These are phyloP conservation scores for Spatula versicolor DNA, from an alignment of 2,797 vertebrate species.

Conservation along the genomic window DNA sequence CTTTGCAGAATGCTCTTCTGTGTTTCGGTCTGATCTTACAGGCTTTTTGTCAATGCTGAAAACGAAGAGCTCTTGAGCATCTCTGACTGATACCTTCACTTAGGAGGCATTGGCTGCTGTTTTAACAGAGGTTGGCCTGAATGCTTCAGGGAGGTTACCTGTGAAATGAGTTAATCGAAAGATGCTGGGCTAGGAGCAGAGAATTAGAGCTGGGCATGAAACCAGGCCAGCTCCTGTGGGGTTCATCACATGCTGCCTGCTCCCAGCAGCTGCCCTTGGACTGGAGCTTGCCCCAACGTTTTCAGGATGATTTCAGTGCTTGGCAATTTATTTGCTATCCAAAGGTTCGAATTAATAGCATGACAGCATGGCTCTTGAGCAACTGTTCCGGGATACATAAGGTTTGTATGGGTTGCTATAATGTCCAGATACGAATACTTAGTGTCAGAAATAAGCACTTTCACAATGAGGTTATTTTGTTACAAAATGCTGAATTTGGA, in stretches of 20 bases:
- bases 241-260: no score
- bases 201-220: not conserved
- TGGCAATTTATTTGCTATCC: not conserved
- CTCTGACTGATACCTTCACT: not conserved
- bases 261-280: not conserved
- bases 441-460: not conserved
- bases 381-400: not conserved
- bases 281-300: not conserved
- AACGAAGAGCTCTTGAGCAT: not conserved
- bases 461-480: not conserved
- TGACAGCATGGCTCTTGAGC: not conserved
- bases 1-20: not conserved
- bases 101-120: no score
- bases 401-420: not conserved
- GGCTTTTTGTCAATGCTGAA: not conserved
- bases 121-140: not conserved
- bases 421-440: not conserved
- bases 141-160: not conserved
- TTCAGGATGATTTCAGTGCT: not conserved
- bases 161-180: not conserved
- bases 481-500: not conserved
- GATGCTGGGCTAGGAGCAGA: not conserved
- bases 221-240: not conserved
- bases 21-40: not conserved
- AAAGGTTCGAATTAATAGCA: not conserved